Evolutionary conservation across 2,888 invertebrate species (phyloP).

Genomic region (Pollenia amentaria): DNA sequence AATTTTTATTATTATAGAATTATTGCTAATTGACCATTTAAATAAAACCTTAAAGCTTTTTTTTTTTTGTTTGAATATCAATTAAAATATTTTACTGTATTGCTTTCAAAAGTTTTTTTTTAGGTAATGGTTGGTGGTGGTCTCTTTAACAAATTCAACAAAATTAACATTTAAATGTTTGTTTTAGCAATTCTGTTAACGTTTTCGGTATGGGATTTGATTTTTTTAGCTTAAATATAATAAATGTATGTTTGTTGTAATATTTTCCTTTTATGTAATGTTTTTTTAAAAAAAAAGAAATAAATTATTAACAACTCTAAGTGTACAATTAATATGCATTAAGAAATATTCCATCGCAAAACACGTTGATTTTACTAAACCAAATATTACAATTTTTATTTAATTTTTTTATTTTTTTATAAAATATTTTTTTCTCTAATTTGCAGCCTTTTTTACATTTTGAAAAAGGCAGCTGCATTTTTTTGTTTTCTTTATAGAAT

Average conservation of each 20-base stretch:
- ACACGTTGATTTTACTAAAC: slow-evolving; percentile 49
- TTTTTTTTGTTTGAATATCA: slow-evolving; percentile 11
- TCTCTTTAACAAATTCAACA: slow-evolving; percentile 32
- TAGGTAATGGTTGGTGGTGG: not conserved
- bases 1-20: slow-evolving; percentile 40
- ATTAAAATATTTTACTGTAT: not conserved
- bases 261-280: slow-evolving; percentile 32
- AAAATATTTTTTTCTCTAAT: slow-evolving; percentile 62
- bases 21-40: slow-evolving; percentile 18
- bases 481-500: slow-evolving; percentile 53
- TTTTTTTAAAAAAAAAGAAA: slow-evolving; percentile 35
- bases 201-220: slow-evolving; percentile 7
- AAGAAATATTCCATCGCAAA: slow-evolving; percentile 56
- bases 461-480: slow-evolving; percentile 37
- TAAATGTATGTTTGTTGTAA: slow-evolving; percentile 1
- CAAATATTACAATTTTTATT: slow-evolving; percentile 58
- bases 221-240: slow-evolving; percentile 56
- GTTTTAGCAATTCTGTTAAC: slow-evolving; percentile 1
- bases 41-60: slow-evolving; percentile 18
- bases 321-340: slow-evolving; percentile 68
- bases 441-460: slow-evolving; percentile 45
- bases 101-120: slow-evolving; percentile 6
- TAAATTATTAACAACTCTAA: slow-evolving; percentile 68
- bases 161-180: slow-evolving; percentile 16
- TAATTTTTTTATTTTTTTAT: slow-evolving; percentile 59